Conservation (phyloP, 1,140 invertebrate species). For the Caligus rogercresseyi region DNA sequence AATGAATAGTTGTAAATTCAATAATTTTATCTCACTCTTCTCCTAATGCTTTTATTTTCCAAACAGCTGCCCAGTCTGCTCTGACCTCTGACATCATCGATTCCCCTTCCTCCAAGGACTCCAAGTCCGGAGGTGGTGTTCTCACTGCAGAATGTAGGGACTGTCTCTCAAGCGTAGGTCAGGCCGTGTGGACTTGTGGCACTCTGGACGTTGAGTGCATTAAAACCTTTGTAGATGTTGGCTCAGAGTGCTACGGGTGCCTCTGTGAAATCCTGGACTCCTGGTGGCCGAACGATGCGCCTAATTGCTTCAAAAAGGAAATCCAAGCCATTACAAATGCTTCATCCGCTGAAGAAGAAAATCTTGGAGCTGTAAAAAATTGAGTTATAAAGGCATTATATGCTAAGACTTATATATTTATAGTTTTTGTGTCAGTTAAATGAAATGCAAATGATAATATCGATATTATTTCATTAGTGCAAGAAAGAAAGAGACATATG, state of each 20-base stretch:
- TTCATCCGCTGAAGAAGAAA: no score
- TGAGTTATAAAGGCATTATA: no score
- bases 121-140: neutral
- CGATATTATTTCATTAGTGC: no score
- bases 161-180: neutral
- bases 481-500: no score
- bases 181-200: conserved; percentile 11
- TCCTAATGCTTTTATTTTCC: no score
- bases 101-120: neutral
- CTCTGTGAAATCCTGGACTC: conserved; percentile 15
- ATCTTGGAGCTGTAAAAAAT: no score
- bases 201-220: conserved; percentile 13
- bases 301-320: conserved; percentile 16
- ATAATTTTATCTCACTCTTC: no score
- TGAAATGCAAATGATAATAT: no score
- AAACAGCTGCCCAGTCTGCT: neutral
- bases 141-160: conserved; percentile 11
- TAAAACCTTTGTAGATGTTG: conserved; percentile 1
- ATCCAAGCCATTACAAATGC: conserved; percentile 4
- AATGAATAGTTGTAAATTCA: no score
- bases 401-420: no score
- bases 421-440: no score
- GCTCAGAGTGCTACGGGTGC: conserved; percentile 5
- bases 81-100: neutral
- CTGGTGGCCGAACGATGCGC: conserved; percentile 17